Percentiles rank a stretch among this genome's conserved stretches.
Evolutionary conservation across 92 coral and sea anemone genomes (phyloP).

Genomic region (Porites divaricata): DNA sequence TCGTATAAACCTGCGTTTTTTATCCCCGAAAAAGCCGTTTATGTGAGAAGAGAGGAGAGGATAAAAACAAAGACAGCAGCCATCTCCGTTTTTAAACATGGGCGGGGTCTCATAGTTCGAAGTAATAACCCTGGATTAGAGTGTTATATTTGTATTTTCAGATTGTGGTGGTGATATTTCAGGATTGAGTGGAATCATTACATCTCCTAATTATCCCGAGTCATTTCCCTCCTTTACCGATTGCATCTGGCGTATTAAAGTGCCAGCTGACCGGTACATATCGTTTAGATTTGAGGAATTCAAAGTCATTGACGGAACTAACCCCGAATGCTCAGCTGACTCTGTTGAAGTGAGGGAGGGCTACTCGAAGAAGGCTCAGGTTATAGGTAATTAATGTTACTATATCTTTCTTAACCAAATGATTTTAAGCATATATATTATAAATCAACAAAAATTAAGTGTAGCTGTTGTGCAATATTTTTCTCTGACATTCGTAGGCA

Average conservation of each 20-base stretch:
- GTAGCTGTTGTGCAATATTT: not conserved
- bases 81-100: no score
- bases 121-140: no score
- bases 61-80: no score
- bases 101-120: no score
- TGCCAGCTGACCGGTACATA: slow-evolving; percentile 73
- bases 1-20: no score
- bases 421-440: no score
- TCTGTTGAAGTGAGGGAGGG: slow-evolving; percentile 79
- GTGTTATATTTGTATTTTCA: slow-evolving; percentile 21
- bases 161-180: slow-evolving; percentile 90
- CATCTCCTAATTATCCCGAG: slow-evolving; percentile 86
- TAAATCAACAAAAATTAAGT: no score
- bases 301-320: slow-evolving; percentile 75
- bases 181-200: slow-evolving; percentile 51
- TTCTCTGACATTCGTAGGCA: no score
- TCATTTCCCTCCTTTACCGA: slow-evolving; percentile 72
- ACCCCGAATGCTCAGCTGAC: slow-evolving; percentile 70
- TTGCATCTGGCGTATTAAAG: slow-evolving; percentile 90
- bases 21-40: no score
- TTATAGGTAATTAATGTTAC: slow-evolving; percentile 57
- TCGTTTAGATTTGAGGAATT: slow-evolving; percentile 81
- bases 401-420: no score
- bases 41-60: no score
- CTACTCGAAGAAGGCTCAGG: slow-evolving; percentile 41